Evolutionary conservation across 2,888 invertebrate species (phyloP).

Genomic region (Ochlodes sylvanus): DNA sequence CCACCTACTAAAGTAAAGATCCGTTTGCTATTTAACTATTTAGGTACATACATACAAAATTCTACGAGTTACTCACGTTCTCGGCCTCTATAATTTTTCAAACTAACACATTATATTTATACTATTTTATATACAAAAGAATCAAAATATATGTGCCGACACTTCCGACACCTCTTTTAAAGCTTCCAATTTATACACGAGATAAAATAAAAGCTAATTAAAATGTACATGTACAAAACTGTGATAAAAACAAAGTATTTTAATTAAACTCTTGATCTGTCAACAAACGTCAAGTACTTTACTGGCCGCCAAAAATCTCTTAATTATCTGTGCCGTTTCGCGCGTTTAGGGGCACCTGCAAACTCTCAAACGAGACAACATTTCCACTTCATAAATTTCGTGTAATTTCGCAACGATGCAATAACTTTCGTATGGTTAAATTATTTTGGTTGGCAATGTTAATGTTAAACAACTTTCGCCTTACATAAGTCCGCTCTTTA

Average conservation of each 20-base stretch:
- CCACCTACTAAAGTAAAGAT: no score
- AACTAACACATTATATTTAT: no score
- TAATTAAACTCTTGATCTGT: constrained; percentile 3
- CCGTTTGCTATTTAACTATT: no score
- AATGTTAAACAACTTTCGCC: constrained; percentile 43
- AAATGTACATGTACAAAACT: not conserved
- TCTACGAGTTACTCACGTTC: no score
- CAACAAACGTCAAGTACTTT: constrained; percentile 3
- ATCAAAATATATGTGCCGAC: no score
- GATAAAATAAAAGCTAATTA: no score
- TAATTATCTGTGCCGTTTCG: constrained; percentile 14
- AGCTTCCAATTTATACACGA: no score
- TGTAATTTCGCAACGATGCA: constrained; percentile 32
- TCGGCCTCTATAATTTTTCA: no score
- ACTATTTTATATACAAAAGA: no score
- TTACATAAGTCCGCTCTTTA: constrained; percentile 41
- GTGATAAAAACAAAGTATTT: not conserved
- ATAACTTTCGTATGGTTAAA: constrained; percentile 40
- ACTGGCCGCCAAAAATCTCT: constrained; percentile 5
- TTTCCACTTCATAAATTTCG: constrained; percentile 37
- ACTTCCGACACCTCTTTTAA: no score
- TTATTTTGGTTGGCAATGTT: constrained; percentile 36
- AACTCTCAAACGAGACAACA: constrained; percentile 12
- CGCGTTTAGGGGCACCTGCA: constrained; percentile 16
- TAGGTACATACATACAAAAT: no score